A percentile compares a stretch with the other conserved stretches of the same genome.
Conservation (phyloP, 2,888 invertebrate species). For the Pheosia gnoma region DNA sequence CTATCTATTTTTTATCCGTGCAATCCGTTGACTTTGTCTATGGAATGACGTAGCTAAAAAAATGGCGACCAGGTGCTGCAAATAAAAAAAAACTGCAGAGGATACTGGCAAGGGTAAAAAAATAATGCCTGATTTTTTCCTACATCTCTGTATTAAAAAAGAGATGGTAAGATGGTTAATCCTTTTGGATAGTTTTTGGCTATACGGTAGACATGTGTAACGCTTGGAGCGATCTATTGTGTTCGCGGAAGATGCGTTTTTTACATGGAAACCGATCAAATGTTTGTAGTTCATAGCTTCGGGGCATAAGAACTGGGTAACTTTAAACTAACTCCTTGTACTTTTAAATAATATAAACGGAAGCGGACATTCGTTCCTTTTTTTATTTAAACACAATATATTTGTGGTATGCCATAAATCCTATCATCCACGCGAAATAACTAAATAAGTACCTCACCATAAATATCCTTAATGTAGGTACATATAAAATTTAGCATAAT, state of each 20-base stretch:
- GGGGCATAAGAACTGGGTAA: constrained; percentile 35
- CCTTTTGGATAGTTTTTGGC: constrained; percentile 56
- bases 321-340: neutral
- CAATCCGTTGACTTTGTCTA: constrained; percentile 62
- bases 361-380: no score
- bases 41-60: constrained; percentile 66
- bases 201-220: constrained; percentile 67
- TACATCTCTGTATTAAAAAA: constrained; percentile 19
- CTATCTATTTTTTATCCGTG: constrained; percentile 63
- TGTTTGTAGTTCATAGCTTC: constrained; percentile 35
- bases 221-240: constrained; percentile 62
- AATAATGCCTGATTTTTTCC: constrained; percentile 16
- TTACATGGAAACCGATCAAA: constrained; percentile 39
- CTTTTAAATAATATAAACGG: no score
- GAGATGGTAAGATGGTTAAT: constrained; percentile 49
- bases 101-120: constrained; percentile 47
- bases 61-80: constrained; percentile 67
- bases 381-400: no score
- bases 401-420: no score
- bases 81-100: constrained; percentile 53
- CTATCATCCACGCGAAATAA: no score
- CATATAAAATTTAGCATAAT: no score
- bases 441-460: no score
- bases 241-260: constrained; percentile 38
- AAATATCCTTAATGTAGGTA: no score